phyloP scores from a whole-genome alignment of 2,888 invertebrate genomes.

The Euproctis similis region DNA sequence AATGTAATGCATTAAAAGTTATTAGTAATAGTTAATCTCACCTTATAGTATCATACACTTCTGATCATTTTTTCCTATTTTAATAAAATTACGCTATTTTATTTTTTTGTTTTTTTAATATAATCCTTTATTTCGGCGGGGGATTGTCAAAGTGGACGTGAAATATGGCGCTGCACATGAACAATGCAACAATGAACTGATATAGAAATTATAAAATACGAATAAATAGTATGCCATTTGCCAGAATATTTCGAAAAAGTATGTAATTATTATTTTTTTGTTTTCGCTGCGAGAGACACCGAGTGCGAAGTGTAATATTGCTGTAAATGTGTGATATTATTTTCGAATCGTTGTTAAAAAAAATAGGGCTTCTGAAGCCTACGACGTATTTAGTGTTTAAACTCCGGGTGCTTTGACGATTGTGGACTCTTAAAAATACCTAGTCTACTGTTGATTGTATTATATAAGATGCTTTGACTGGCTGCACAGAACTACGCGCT shows the following conservation, averaged over 20 bases:
- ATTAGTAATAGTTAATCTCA: conserved; percentile 38
- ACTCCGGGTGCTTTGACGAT: conserved; percentile 75
- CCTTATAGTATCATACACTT: conserved; percentile 41
- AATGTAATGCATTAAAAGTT: conserved; percentile 31
- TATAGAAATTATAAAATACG: conserved; percentile 40
- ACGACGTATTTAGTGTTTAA: conserved; percentile 71
- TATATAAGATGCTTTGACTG: conserved; percentile 51
- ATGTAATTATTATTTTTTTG: too few species aligned
- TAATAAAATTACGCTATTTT: conserved; percentile 51
- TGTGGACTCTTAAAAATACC: conserved; percentile 70
- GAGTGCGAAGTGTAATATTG: conserved; percentile 64
- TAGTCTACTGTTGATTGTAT: conserved; percentile 68
- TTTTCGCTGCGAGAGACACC: conserved; percentile 47
- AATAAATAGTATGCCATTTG: conserved; percentile 54
- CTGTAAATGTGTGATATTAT: conserved; percentile 73
- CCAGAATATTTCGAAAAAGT: conserved; percentile 37
- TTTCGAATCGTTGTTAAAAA: conserved; percentile 60
- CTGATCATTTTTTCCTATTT: conserved; percentile 43
- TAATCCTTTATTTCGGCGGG: conserved; percentile 46
- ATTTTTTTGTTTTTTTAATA: conserved; percentile 38
- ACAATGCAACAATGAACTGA: conserved; percentile 41
- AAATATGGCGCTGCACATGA: conserved; percentile 66
- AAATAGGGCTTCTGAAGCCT: conserved; percentile 67
- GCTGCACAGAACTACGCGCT: conserved; percentile 26
- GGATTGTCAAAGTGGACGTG: conserved; percentile 70